phyloP scores from a whole-genome alignment of 2,888 invertebrate species.

The Callyntrura guangdongensis region DNA sequence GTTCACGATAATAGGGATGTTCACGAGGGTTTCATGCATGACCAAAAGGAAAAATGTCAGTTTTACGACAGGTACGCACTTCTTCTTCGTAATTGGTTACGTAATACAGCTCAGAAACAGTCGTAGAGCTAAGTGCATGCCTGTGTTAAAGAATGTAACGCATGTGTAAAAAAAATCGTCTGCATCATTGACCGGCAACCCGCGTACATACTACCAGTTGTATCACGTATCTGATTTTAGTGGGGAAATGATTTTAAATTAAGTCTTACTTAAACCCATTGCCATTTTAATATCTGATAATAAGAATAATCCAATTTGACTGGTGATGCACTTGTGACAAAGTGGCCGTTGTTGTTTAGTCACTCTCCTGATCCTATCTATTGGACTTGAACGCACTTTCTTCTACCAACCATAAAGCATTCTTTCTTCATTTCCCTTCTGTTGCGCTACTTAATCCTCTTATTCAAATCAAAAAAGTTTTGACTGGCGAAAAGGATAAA shows the following conservation, averaged over 20 bases:
- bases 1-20: conserved; percentile 4
- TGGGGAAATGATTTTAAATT: conserved; percentile 42
- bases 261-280: conserved; percentile 49
- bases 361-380: conserved; percentile 25
- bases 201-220: neutral
- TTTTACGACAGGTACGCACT: conserved; percentile 74
- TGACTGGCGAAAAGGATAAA: neutral
- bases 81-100: conserved; percentile 71
- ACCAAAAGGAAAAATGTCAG: conserved; percentile 72
- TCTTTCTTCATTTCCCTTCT: conserved; percentile 2
- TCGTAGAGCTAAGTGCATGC: neutral
- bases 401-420: conserved; percentile 9
- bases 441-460: conserved; percentile 46
- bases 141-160: neutral
- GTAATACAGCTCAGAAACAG: neutral
- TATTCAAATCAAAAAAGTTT: conserved; percentile 40
- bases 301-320: conserved; percentile 48
- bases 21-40: conserved; percentile 70
- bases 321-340: neutral
- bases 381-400: conserved; percentile 12
- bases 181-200: neutral
- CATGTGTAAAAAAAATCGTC: conserved; percentile 28
- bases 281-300: conserved; percentile 15
- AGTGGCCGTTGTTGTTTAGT: neutral
- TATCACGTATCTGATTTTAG: conserved; percentile 5